A percentile compares a stretch with the other conserved stretches of the same genome.
Evolutionary conservation across 2,113 vertebrate species (phyloP).

Genomic region (Myotis brandtii): DNA sequence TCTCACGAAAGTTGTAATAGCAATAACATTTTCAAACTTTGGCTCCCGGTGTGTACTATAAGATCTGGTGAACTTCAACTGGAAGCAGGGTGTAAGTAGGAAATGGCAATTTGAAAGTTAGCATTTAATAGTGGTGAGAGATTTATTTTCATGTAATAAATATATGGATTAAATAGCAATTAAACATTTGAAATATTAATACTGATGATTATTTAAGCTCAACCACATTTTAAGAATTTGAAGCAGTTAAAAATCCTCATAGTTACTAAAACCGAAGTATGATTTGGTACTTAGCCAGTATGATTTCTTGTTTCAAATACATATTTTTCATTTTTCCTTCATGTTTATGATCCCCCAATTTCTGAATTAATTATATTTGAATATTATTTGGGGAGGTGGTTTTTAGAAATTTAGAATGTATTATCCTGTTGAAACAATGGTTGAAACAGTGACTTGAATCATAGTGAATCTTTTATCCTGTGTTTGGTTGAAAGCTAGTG

Average conservation of each 20-base stretch:
- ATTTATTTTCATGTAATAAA: neutral
- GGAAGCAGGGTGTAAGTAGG: neutral
- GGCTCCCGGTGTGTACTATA: neutral
- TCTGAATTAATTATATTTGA: no score
- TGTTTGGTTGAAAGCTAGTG: no score
- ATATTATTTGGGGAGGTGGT: no score
- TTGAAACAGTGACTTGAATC: no score
- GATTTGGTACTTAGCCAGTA: no score
- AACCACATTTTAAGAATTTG: neutral
- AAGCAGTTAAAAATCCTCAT: neutral
- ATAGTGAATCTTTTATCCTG: no score
- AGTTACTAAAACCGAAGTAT: no score
- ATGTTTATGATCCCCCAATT: no score
- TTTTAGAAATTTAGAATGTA: no score
- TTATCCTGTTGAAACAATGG: no score
- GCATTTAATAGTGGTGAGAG: neutral
- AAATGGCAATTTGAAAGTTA: neutral
- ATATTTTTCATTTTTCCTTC: no score
- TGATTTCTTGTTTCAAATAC: no score
- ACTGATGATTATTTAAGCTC: neutral
- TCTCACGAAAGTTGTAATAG: neutral
- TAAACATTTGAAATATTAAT: neutral
- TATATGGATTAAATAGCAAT: neutral
- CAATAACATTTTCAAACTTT: conserved; percentile 9
- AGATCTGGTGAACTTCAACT: neutral